Evolutionary conservation across 2,888 invertebrate genomes (phyloP), one percentile per base, ranked within the genome.

Genomic region (Aethes cnicana): DNA sequence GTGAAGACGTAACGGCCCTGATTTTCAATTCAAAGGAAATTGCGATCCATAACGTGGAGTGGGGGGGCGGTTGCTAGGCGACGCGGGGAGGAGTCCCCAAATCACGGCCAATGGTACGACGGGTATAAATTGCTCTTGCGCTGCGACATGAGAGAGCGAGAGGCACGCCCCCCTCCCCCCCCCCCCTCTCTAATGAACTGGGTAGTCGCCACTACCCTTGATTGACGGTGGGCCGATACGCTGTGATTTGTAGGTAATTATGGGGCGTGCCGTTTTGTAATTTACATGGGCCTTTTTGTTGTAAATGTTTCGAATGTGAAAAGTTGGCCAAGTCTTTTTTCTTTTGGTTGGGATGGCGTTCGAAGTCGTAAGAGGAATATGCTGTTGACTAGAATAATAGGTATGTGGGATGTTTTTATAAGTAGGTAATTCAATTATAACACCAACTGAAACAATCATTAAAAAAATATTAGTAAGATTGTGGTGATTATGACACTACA

Each of bases 41-140:
- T 90, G 90, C 90, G 87, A 89, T 90, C 87, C 84, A 85, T 85
- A 85, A 84, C 82, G 79, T 64, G 61, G 59, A 46, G 55, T 61
- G 62, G 69, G 70, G 68, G 75, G 77, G 70, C 81, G 88, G 92
- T 92, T 87, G 90, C 91, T 88, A 91, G 83, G 91, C 84, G 89
- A 92, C 92, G 92, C 90, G 89, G 92, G 92, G 92, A 90, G 91
- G 91, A 90, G 91, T 78, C 87, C 77, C 87, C 81, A 84, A 90
- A 90, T 90, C 90, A 88, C 89, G 85, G 90, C 87, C 90, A 90
- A 90, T 90, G 77, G 90, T 84, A 84, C 88, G 90, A 87, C 90
- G 86, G 90, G 86, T 90, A 90, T 90, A 90, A 90, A 90, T 90
- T 90, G 90, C 83, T 88, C 84, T 76, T 74, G 77, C 78, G 78